Evolutionary conservation across 2,888 invertebrate species (phyloP), one percentile per base, ranked within the genome.

Genomic region (Lydus trimaculatus): DNA sequence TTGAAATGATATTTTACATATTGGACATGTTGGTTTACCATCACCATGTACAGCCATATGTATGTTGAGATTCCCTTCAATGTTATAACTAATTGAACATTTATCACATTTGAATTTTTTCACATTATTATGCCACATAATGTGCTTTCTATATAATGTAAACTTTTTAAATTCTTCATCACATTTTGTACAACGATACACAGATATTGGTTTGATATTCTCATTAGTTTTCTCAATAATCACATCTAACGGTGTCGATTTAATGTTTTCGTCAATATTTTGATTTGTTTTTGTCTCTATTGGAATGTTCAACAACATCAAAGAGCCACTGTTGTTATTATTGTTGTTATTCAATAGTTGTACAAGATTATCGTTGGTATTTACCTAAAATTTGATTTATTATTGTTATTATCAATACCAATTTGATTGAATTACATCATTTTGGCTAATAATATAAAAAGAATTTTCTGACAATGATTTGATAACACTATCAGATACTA

Each of bases 51-150:
- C 72, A 9, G 81, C 80, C 79, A 78, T 80, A 69, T 85, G 85
- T 61, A 85, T 76, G 72, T 82, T 82, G 31, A 82, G 81, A 75
- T 85, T 85, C 58, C 78, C 81, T 75, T 85, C 83, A n/a, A 80
- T 76, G 70, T 84, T 83, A 68, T 80, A 84, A 62, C 83, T 81
- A 6, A 78, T 75, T 2, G 76, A 69, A 72, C 85, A 85, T 59
- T 82, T 76, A 8, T 77, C 70, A 73, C 85, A 85, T 66, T 80
- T 82, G 73, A 76, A 85, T 67, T 80, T 81, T 69, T 84, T 85
- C 7, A 75, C 74, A 58, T 77, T 79, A 61, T 76, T 76, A 68
- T 85, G 84, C 64, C 75, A 77, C 71, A 78, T 72, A 74, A 84
- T 74, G 66, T 85, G 85, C 60, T 80, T 79, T 43, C 79, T 73